Percentiles rank a stretch among this genome's conserved stretches.
Evolutionary conservation across 1,140 invertebrate genomes (phyloP).

Genomic region (Helicoverpa armigera): DNA sequence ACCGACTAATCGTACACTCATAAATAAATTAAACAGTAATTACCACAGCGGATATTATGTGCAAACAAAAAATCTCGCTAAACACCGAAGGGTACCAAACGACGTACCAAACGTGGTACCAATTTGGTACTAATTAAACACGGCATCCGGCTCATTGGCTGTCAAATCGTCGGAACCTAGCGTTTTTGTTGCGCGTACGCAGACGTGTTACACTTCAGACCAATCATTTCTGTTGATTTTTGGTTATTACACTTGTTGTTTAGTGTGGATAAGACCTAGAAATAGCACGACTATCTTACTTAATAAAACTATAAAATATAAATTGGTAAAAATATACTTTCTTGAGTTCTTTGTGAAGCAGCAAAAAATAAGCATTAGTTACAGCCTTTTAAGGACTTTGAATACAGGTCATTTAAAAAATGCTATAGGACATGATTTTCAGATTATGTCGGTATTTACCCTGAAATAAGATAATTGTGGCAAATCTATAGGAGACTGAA

Average conservation of each 20-base stretch:
- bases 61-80: conserved; percentile 3
- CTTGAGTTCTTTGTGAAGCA: no score
- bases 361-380: no score
- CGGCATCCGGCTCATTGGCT: conserved; percentile 81
- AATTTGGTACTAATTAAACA: conserved; percentile 80
- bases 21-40: conserved; percentile 21
- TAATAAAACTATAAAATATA: no score
- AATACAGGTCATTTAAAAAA: no score
- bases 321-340: no score
- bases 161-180: conserved; percentile 75
- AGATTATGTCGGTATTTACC: no score
- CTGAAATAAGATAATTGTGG: no score
- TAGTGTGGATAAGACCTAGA: conserved; percentile 18
- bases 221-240: conserved; percentile 50
- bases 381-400: no score
- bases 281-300: background rate
- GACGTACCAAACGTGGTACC: conserved; percentile 66
- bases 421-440: no score
- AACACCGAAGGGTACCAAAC: conserved; percentile 11
- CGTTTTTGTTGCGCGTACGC: conserved; percentile 61
- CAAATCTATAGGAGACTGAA: no score
- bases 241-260: background rate
- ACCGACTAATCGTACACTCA: background rate
- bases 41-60: conserved; percentile 16
- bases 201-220: conserved; percentile 78